phyloP scores from a whole-genome alignment of 2,888 invertebrate species.

The Therioaphis trifolii region DNA sequence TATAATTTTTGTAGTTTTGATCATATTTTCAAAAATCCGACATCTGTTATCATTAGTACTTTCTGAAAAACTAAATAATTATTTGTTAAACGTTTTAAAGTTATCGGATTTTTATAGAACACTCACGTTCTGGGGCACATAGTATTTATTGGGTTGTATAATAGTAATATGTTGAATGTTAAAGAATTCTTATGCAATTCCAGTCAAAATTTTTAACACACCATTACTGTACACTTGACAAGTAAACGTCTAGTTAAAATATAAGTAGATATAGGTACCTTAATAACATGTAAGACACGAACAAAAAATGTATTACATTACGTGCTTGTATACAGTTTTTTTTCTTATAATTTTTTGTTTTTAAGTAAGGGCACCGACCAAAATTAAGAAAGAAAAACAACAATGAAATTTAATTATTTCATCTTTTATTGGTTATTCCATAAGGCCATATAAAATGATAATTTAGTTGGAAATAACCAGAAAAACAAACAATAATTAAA shows the following conservation, averaged over 20 bases:
- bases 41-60: neutral
- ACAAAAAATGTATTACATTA: too few species aligned
- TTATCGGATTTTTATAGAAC: neutral
- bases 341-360: too few species aligned
- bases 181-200: constrained; percentile 1
- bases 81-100: neutral
- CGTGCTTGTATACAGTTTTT: too few species aligned
- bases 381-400: too few species aligned
- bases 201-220: neutral
- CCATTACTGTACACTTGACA: constrained; percentile 40
- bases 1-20: neutral
- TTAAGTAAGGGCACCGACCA: too few species aligned
- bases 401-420: too few species aligned
- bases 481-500: too few species aligned
- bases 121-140: neutral
- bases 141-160: neutral
- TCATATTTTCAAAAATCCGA: neutral
- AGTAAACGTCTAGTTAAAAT: constrained; percentile 16
- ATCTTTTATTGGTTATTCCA: too few species aligned
- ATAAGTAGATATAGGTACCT: neutral
- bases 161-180: constrained; percentile 2
- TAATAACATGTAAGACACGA: too few species aligned
- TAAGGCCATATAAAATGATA: too few species aligned
- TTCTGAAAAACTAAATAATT: neutral
- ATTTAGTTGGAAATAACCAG: too few species aligned